Conservation (phyloP, 1,140 invertebrate species). For the Diorhabda carinulata region DNA sequence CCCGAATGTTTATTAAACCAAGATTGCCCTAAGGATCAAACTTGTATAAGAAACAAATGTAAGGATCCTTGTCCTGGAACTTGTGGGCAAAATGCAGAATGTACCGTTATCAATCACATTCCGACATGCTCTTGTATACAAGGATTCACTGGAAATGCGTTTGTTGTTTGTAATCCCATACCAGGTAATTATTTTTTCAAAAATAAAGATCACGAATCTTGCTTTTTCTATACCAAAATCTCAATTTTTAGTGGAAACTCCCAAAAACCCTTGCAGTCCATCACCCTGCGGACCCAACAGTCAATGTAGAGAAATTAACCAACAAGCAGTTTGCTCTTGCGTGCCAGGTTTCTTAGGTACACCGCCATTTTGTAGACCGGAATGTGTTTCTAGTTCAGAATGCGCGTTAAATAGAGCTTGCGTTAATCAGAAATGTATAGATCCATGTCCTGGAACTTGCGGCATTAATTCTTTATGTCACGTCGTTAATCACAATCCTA, state of each 20-base stretch:
- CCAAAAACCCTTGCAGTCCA: constrained; percentile 58
- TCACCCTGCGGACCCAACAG: constrained; percentile 69
- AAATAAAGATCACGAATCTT: background rate
- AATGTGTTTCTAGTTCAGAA: constrained; percentile 60
- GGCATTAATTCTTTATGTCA: constrained; percentile 60
- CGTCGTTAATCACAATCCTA: constrained; percentile 63
- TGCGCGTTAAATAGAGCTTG: constrained; percentile 59
- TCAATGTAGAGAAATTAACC: constrained; percentile 62
- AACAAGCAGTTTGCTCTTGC: constrained; percentile 57
- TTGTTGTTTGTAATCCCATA: constrained; percentile 56
- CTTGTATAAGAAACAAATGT: constrained; percentile 60
- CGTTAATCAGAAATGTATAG: constrained; percentile 62
- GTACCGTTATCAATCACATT: constrained; percentile 62
- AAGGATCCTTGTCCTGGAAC: constrained; percentile 59
- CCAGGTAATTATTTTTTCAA: constrained; percentile 48
- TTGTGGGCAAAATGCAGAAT: constrained; percentile 66
- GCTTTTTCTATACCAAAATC: constrained; percentile 19
- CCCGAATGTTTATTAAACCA: constrained; percentile 60
- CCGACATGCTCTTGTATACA: constrained; percentile 63
- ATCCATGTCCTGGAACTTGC: constrained; percentile 64
- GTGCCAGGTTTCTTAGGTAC: constrained; percentile 56
- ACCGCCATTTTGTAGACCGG: constrained; percentile 60
- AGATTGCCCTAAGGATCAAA: constrained; percentile 56
- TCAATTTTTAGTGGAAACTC: constrained; percentile 42
- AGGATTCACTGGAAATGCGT: constrained; percentile 69